A percentile compares a stretch with the other conserved stretches of the same genome.
These are phyloP conservation scores for Diabrotica virgifera DNA, from an alignment of 1,140 invertebrate genomes.

Conservation along the genomic window DNA sequence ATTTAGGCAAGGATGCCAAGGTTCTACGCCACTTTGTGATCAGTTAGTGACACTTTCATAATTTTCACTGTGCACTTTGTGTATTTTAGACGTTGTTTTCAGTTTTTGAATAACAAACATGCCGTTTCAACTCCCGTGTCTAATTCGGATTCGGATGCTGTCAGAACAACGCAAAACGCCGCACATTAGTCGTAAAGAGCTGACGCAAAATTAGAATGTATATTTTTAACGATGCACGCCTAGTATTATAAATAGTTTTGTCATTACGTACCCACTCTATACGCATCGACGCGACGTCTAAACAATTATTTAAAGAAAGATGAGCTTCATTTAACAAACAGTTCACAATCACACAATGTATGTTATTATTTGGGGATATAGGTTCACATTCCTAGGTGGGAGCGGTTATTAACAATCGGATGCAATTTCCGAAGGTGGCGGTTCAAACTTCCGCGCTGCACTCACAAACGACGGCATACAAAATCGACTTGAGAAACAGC, in stretches of 20 bases:
- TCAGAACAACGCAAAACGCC: conserved; percentile 16
- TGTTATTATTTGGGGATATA: background rate
- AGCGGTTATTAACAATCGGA: background rate
- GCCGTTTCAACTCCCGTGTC: background rate
- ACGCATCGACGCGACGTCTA: conserved; percentile 13
- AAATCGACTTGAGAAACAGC: no score
- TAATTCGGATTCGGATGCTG: conserved; percentile 21
- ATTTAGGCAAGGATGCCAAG: conserved; percentile 41
- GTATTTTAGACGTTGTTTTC: no score
- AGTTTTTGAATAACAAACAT: no score
- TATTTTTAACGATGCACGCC: conserved; percentile 36
- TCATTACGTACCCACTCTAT: conserved; percentile 10
- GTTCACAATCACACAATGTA: background rate
- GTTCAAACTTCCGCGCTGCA: background rate
- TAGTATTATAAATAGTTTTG: conserved; percentile 36
- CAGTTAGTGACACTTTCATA: conserved; percentile 26
- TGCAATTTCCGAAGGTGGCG: background rate
- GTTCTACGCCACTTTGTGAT: conserved; percentile 17
- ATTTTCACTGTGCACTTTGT: conserved; percentile 20
- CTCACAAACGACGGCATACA: no score
- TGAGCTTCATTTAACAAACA: conserved; percentile 9
- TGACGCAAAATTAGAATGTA: conserved; percentile 38
- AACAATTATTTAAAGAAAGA: conserved; percentile 30
- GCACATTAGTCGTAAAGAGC: conserved; percentile 4
- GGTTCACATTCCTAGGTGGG: background rate